phyloP scores from a whole-genome alignment of 2,888 invertebrate species.

The Limnephilus lunatus region DNA sequence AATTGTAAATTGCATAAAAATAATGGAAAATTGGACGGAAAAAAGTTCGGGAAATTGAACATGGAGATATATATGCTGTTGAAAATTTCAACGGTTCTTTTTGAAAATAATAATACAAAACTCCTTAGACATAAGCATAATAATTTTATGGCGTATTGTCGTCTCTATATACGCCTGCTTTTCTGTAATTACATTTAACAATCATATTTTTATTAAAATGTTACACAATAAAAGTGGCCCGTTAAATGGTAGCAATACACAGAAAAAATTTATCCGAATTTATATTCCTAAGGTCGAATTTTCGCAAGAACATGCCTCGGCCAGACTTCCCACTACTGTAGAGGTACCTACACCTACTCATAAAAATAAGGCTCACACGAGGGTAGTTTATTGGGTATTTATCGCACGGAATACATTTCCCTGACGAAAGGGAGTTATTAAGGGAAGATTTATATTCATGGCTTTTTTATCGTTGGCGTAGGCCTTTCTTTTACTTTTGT shows the following conservation, averaged over 20 bases:
- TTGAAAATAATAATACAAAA: too few relatives aligned
- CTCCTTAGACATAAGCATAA: too few relatives aligned
- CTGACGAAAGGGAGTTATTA: conserved; percentile 64
- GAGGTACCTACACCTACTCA: conserved; percentile 3
- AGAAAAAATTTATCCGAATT: not conserved
- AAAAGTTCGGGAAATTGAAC: too few relatives aligned
- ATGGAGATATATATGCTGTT: too few relatives aligned
- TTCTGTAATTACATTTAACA: not conserved
- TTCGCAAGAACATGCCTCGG: not conserved
- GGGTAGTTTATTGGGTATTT: conserved; percentile 61
- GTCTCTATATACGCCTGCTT: not conserved
- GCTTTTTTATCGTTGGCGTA: conserved; percentile 60
- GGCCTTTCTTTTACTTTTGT: conserved; percentile 58
- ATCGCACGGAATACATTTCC: conserved; percentile 59
- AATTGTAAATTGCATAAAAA: too few relatives aligned
- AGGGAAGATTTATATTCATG: conserved; percentile 64
- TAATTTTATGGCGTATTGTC: not conserved
- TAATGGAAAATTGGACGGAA: too few relatives aligned
- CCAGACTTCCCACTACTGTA: not conserved
- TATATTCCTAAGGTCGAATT: not conserved
- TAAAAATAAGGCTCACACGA: conserved; percentile 40
- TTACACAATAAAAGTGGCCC: not conserved
- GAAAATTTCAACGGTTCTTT: too few relatives aligned
- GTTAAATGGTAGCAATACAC: not conserved
- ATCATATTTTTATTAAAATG: not conserved